Base-by-base conservation (phyloP, 53 echinoderm and acorn worm species). In the Antedon mediterranea region DNA sequence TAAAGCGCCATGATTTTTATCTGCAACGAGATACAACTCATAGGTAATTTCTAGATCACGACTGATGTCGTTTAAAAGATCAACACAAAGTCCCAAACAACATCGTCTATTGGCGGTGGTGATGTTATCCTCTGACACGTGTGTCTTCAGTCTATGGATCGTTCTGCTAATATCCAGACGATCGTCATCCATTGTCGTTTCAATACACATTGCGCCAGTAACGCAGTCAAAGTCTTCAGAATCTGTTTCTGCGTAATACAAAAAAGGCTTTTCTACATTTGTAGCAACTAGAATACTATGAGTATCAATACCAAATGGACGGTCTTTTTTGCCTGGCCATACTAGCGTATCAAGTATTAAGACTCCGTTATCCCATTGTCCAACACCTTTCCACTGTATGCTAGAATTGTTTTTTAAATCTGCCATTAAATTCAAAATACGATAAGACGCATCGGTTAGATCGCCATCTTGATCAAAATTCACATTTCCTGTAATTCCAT, bases 221-320 rank as follows among this genome's bases (percentile, higher is more conserved):
- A 83, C 37, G 44, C 87, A 87, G 29, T 83, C 87, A 9, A 73
- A 79, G 18, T 83, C 77, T 29, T 41, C 28, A n/a, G 78, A 79
- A 0, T 42, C 74, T 7, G 83, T 29, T 41, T 76, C 73, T 31
- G 81, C 41, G 82, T 34, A 86, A 43, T 83, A 87, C 43, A 87
- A 83, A 76, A 87, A 87, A 31, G 87, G 87, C 4, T 87, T 87
- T 71, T 87, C 87, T 30, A 79, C 83, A 79, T 87, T 87, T 30
- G 83, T 76, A 11, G 79, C 87, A 29, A 87, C 83, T 15, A 87
- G 79, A 32, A 87, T 79, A 43, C 83, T 83, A 28, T 83, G 79
- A 11, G 87, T 87, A 72, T 87, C 82, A 0, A 87, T 71, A 27
- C 87, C 87, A 28, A 82, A 76, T 44, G 87, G 87, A 79, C 83